Base-by-base conservation (phyloP, 2,797 vertebrate genomes). In the Lepilemur ruficaudatus region DNA sequence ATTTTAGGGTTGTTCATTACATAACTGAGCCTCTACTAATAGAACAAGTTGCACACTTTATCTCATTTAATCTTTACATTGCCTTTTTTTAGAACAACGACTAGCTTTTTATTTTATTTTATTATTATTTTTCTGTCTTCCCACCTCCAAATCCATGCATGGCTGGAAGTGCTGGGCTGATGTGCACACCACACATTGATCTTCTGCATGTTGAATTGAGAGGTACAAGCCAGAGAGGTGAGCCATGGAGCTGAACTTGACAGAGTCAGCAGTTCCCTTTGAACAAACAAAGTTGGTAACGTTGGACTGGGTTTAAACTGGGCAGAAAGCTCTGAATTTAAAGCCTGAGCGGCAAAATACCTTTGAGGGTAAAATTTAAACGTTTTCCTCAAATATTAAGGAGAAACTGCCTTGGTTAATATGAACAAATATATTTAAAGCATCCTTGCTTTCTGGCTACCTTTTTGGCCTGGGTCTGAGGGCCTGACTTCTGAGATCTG, bases 131-230 rank as follows among this genome's bases (percentile, higher is more conserved):
- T 76, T 52, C 91, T 83, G 13, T 11, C 38, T 25, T 48, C 4
- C 8, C 0, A 4, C 2, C 22, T 38, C 32, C 61, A 80, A 85
- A 61, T 15, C 35, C 52, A 11, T 2, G 6, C 15, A 70, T 25
- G 63, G 55, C 30, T 0, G 0, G 41, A 67, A 69, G 78, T 38
- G 67, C 22, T 38, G 70, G 72, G 23, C 41, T 5, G 10, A 22
- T 4, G 28, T 17, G 41, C 46, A 22, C 1, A 32, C 7, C 3
- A 87, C 94, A 96, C 86, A 85, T 94, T 82, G 94, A 86, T 93
- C 96, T 96, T 97, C 93, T 97, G 96, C 65, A 59, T 76, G 63
- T 96, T 96, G 75, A 89, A 57, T 1, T 9, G 61, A 43, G 86
- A 93, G 61, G 30, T 2, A 18, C 17, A 38, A 72, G 61, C 30